phyloP scores from a whole-genome alignment of 1,140 invertebrate species.

The Drosophila takahashii region DNA sequence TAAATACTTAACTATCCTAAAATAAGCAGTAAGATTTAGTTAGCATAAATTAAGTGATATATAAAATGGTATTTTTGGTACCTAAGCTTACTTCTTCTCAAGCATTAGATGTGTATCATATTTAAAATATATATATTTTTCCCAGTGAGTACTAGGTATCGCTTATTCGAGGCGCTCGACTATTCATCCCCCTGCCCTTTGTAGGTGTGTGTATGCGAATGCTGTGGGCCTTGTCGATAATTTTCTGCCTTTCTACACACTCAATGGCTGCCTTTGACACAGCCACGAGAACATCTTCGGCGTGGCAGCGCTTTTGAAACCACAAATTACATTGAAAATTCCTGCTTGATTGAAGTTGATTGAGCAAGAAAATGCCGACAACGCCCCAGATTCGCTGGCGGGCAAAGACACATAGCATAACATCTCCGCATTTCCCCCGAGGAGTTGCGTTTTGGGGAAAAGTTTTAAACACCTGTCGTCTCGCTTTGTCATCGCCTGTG shows the following conservation, averaged over 20 bases:
- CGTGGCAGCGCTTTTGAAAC: constrained; percentile 47
- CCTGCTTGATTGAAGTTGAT: constrained; percentile 82
- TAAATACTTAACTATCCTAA: no score
- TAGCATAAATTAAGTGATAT: no score
- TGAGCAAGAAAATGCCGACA: constrained; percentile 81
- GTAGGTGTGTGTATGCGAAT: constrained; percentile 11
- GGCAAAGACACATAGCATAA: constrained; percentile 19
- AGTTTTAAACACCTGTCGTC: constrained; percentile 60
- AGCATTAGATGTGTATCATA: no score
- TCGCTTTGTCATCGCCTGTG: background rate
- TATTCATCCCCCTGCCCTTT: background rate
- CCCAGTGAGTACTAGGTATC: background rate
- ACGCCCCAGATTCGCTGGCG: constrained; percentile 49
- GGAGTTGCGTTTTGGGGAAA: constrained; percentile 42
- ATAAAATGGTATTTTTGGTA: no score
- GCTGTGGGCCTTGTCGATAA: constrained; percentile 71
- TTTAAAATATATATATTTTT: no score
- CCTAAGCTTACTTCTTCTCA: no score
- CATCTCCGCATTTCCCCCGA: constrained; percentile 13
- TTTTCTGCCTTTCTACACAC: constrained; percentile 80
- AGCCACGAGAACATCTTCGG: constrained; percentile 54
- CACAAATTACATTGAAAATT: constrained; percentile 82
- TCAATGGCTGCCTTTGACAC: constrained; percentile 69
- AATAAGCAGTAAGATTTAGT: no score
- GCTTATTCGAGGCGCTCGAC: background rate